These are phyloP conservation scores for Chaetodon trifascialis DNA, from an alignment of 2,113 vertebrate species.

Conservation along the genomic window DNA sequence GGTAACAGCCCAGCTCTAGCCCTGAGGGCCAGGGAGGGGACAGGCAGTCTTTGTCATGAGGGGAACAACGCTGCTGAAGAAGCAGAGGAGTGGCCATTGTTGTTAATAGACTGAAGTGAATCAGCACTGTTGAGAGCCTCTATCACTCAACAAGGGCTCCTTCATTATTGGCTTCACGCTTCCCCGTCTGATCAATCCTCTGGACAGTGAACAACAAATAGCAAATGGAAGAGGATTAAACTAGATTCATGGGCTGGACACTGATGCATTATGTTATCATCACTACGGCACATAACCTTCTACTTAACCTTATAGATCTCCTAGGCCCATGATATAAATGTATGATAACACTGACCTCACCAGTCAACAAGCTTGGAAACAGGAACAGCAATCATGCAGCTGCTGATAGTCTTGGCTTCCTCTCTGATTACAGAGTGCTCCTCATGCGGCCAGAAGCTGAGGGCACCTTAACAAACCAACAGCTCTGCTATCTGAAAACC, in stretches of 20 bases:
- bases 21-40: constrained; percentile 60
- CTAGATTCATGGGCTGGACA: constrained; percentile 41
- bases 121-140: constrained; percentile 50
- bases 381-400: constrained; percentile 29
- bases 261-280: constrained; percentile 49
- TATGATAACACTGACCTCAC: constrained; percentile 5
- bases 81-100: constrained; percentile 58
- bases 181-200: constrained; percentile 46
- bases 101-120: constrained; percentile 72
- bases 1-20: constrained; percentile 55
- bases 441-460: constrained; percentile 39
- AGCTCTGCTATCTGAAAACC: constrained; percentile 46
- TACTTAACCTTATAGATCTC: constrained; percentile 55
- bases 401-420: constrained; percentile 28
- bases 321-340: constrained; percentile 26
- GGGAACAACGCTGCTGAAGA: constrained; percentile 53
- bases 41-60: constrained; percentile 65
- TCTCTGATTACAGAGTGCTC: constrained; percentile 45
- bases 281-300: constrained; percentile 32
- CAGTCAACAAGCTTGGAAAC: constrained; percentile 21
- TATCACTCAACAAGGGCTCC: constrained; percentile 55
- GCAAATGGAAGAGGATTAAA: constrained; percentile 52
- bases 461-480: constrained; percentile 33
- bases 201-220: constrained; percentile 44
- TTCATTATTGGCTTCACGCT: constrained; percentile 57